A percentile compares a stretch with the other conserved stretches of the same genome.
Conservation (phyloP, 2,888 invertebrate genomes). For the Caenorhabditis zanzibari region DNA sequence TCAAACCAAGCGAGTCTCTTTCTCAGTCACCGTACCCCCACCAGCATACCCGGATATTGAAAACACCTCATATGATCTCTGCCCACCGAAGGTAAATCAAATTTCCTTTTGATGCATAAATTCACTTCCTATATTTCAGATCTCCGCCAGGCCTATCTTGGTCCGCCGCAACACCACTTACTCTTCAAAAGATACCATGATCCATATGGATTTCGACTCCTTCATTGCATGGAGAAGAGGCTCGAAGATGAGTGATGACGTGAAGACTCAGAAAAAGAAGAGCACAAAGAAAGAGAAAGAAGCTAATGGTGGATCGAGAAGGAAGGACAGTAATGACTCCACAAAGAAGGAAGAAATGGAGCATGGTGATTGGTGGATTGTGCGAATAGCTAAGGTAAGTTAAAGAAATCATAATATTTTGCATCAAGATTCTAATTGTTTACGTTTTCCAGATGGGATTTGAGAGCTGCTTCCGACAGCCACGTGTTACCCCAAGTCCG, state of each 20-base stretch:
- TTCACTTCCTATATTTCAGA: conserved; percentile 26
- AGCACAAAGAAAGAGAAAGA: conserved; percentile 43
- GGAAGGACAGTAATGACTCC: conserved; percentile 24
- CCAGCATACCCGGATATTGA: conserved; percentile 47
- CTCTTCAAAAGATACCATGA: conserved; percentile 40
- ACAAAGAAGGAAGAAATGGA: conserved; percentile 47
- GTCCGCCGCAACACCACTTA: conserved; percentile 51
- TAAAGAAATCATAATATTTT: not conserved
- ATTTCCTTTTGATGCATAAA: not conserved
- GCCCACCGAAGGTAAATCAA: conserved; percentile 50
- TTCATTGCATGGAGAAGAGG: conserved; percentile 78
- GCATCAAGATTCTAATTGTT: not conserved
- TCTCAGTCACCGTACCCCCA: conserved; percentile 55
- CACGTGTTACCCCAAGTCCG: conserved; percentile 52
- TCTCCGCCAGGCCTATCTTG: conserved; percentile 64
- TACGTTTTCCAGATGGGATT: conserved; percentile 54
- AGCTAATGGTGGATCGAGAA: not conserved
- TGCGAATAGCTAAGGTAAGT: conserved; percentile 46
- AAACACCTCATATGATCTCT: conserved; percentile 40
- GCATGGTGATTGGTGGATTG: conserved; percentile 58
- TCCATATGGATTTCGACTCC: conserved; percentile 77
- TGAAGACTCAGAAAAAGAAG: conserved; percentile 39
- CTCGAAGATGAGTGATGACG: conserved; percentile 68
- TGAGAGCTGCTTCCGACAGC: conserved; percentile 61
- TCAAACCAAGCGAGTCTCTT: conserved; percentile 55